Base-by-base conservation (phyloP, 92 coral and sea anemone genomes). In the Montipora capitata region DNA sequence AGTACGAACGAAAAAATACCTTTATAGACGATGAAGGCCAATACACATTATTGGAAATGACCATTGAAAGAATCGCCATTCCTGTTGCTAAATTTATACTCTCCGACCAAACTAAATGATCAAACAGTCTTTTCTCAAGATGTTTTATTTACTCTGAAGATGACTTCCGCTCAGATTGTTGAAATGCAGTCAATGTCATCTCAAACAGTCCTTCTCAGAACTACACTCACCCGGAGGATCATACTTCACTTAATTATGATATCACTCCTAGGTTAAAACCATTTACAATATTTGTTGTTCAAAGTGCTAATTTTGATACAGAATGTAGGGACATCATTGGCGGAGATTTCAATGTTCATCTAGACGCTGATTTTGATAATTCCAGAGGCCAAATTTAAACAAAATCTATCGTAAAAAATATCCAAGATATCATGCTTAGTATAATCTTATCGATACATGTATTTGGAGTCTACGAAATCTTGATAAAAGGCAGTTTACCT, bases 401-500 rank as follows among this genome's bases (percentile, higher is more conserved):
- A 57, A 57, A 57, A 57, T 15, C 63, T 10, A 10, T 16, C 17
- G 18, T 57, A 10, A 57, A 57, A 57, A 10, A 57, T 57, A 14
- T 62, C 4, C 20, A 62, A 16, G 67, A 62, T 17, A 62, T 62
- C 35, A 62, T 62, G 67, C 67, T 62, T 4, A 35, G 4, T 3
- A 15, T 3, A 3, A 62, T 13, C 35, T 17, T 69, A 67, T 67
- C 11, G 42, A 67, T 27, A 27, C 35, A 27, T 27, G 35, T 27
- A 67, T 67, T 7, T 67, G 72, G 72, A 67, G 72, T 27, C 4
- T 67, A 35, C 72, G 15, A 4, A 67, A 67, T 14, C 72, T 44
- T 12, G 72, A 67, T 67, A 67, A 67, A 67, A 67, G 72, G 43
- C 72, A 27, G 43, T 67, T 67, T 67, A 67, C 72, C 15, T 69